A percentile compares a stretch with the other conserved stretches of the same genome.
These are phyloP conservation scores for Toxotes jaculatrix DNA, from an alignment of 2,113 vertebrate species.

Conservation along the genomic window DNA sequence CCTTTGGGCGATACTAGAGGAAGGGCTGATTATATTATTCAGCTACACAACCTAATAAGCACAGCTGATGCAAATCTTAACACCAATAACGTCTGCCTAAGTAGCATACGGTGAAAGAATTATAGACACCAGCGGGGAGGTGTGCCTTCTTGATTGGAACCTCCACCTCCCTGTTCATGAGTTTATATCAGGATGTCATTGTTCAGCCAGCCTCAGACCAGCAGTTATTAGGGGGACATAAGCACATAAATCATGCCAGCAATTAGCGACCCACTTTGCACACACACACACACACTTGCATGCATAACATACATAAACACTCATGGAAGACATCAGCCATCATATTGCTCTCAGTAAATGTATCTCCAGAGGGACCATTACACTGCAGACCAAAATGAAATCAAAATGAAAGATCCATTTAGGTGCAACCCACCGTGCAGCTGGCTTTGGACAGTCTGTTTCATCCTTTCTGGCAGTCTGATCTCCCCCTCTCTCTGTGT, in stretches of 20 bases:
- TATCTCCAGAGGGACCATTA: conserved; percentile 46
- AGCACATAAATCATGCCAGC: conserved; percentile 49
- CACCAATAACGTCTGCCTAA: conserved; percentile 32
- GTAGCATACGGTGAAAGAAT: conserved; percentile 33
- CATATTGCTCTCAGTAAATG: conserved; percentile 34
- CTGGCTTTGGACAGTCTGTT: conserved; percentile 16
- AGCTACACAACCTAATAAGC: conserved; percentile 43
- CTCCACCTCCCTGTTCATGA: background rate
- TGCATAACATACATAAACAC: conserved; percentile 1
- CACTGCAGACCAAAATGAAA: conserved; percentile 53
- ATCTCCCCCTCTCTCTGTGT: conserved; percentile 1
- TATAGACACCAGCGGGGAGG: conserved; percentile 14
- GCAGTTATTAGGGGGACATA: conserved; percentile 35
- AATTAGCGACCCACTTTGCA: conserved; percentile 45
- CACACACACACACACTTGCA: background rate
- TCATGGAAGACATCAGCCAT: conserved; percentile 6
- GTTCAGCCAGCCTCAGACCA: conserved; percentile 9
- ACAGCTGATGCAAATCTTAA: conserved; percentile 60
- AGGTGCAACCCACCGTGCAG: conserved; percentile 36
- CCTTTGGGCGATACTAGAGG: conserved; percentile 17
- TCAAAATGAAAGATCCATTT: conserved; percentile 64
- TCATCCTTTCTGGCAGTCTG: conserved; percentile 29
- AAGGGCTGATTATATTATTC: conserved; percentile 57
- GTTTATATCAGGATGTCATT: conserved; percentile 35
- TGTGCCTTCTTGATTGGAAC: conserved; percentile 21